These are phyloP conservation scores for Venusia cambrica DNA, from an alignment of 2,888 invertebrate species.

Conservation along the genomic window DNA sequence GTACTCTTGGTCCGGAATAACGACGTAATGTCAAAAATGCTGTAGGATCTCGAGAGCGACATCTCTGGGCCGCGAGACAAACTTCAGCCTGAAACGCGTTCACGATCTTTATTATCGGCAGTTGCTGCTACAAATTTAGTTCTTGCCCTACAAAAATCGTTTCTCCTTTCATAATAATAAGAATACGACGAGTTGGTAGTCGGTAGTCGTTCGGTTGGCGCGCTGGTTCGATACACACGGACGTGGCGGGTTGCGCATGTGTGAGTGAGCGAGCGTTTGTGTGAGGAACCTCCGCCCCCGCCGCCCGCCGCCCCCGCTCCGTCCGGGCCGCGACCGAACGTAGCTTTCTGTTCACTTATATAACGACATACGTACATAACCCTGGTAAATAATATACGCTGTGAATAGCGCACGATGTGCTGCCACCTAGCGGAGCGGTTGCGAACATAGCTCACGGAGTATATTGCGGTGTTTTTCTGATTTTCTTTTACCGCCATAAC, in stretches of 20 bases:
- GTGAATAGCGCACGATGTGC: slow-evolving; percentile 75
- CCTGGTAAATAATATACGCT: slow-evolving; percentile 75
- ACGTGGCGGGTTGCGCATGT: slow-evolving; percentile 49
- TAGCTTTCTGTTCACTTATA: slow-evolving; percentile 81
- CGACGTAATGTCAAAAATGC: slow-evolving; percentile 35
- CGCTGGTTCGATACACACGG: slow-evolving; percentile 73
- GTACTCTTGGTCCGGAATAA: too few species aligned
- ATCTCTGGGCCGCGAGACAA: slow-evolving; percentile 70
- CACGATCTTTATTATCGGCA: slow-evolving; percentile 77
- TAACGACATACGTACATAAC: slow-evolving; percentile 72
- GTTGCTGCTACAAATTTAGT: slow-evolving; percentile 78
- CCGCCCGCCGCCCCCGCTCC: slow-evolving; percentile 30
- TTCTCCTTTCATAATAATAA: slow-evolving; percentile 82
- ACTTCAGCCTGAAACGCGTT: slow-evolving; percentile 78
- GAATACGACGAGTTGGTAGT: slow-evolving; percentile 81
- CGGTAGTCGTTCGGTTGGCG: slow-evolving; percentile 52
- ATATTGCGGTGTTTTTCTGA: slow-evolving; percentile 54
- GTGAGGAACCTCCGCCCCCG: slow-evolving; percentile 35
- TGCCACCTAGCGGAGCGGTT: slow-evolving; percentile 75
- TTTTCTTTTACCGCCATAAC: slow-evolving; percentile 53
- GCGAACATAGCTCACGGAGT: slow-evolving; percentile 51
- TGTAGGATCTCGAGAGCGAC: slow-evolving; percentile 52
- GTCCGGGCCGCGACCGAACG: slow-evolving; percentile 45
- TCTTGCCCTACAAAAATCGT: slow-evolving; percentile 82
- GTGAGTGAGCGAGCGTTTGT: slow-evolving; percentile 37